Base-by-base conservation (phyloP, 2,113 vertebrate species). In the Triplophysa dalaica region DNA sequence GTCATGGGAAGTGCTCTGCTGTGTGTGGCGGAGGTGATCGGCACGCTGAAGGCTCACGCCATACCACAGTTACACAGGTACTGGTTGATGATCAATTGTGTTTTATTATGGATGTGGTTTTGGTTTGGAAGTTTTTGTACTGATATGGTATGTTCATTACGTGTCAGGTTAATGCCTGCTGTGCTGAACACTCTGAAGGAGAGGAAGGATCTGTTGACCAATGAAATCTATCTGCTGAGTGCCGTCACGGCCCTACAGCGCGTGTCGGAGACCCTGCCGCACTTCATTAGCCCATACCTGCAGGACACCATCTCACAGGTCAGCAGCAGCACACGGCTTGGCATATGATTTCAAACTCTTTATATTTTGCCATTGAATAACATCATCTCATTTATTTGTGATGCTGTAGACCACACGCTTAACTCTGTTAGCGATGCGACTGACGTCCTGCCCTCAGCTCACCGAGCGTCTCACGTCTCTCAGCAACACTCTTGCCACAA, bases 201-300 rank as follows among this genome's bases (percentile, higher is more conserved):
- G 81, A 93, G 92, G 79, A 93, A 93, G 29, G 94, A 96, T 64
- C 89, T 94, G 77, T 41, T 94, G 43, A 91, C 88, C 64, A 94
- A 90, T 4, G 96, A 99, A 82, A 89, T 97, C 74, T 95, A 96
- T 80, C 90, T 98, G 85, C 92, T 99, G 86, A 99, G 98, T 8
- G 92, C 94, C 0, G 81, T 99, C 84, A 95, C 95, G 0, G 95
- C 97, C 29, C 89, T 99, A 14, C 94, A 98, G 72, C 94, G 92
- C 13, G 93, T 97, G n/a, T 81, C 93, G 0, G 96, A 97, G 88
- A 95, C 96, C 0, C 91, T 99, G 38, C 92, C 95, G 0, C 92
- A 95, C 85, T 99, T 99, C 89, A 92, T 98, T 76, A 99, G 97
- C 90, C 97, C 98, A 4, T 99, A 98, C 81, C 91, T 99, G 61